These are phyloP conservation scores for Podarcis muralis DNA, from an alignment of 2,113 vertebrate species.

Conservation along the genomic window DNA sequence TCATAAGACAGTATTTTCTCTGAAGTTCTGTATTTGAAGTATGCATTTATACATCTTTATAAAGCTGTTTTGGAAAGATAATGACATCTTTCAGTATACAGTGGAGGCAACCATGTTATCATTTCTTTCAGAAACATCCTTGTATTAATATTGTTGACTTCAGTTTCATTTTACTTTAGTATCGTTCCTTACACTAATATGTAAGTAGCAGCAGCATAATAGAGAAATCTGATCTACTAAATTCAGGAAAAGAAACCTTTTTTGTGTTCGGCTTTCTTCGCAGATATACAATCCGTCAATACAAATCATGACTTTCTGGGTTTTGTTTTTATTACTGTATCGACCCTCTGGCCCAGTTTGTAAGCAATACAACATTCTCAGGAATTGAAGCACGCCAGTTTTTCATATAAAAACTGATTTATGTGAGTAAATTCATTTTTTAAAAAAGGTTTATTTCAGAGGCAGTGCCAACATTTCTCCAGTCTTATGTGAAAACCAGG, in stretches of 20 bases:
- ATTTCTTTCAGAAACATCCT: neutral
- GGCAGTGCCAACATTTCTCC: neutral
- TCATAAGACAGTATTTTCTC: neutral
- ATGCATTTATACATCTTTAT: neutral
- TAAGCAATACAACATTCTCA: conserved; percentile 52
- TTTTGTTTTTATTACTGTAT: conserved; percentile 65
- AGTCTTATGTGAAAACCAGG: neutral
- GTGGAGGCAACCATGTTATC: neutral
- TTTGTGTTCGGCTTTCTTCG: conserved; percentile 45
- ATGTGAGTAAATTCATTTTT: neutral
- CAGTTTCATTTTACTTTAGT: conserved; percentile 26
- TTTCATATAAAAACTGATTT: conserved; percentile 35
- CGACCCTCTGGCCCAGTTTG: conserved; percentile 53
- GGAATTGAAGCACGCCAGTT: conserved; percentile 25
- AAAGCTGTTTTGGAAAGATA: neutral
- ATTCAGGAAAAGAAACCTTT: conserved; percentile 29
- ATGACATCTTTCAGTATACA: neutral
- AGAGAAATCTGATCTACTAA: conserved; percentile 25
- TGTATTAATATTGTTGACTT: conserved; percentile 11
- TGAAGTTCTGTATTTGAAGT: neutral
- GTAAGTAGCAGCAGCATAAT: neutral
- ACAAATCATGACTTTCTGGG: conserved; percentile 51
- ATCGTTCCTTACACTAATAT: neutral
- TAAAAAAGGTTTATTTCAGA: neutral
- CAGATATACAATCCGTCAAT: conserved; percentile 56